These are phyloP conservation scores for Tympanoctomys barrerae DNA, from an alignment of 2,797 vertebrate species.

Conservation along the genomic window DNA sequence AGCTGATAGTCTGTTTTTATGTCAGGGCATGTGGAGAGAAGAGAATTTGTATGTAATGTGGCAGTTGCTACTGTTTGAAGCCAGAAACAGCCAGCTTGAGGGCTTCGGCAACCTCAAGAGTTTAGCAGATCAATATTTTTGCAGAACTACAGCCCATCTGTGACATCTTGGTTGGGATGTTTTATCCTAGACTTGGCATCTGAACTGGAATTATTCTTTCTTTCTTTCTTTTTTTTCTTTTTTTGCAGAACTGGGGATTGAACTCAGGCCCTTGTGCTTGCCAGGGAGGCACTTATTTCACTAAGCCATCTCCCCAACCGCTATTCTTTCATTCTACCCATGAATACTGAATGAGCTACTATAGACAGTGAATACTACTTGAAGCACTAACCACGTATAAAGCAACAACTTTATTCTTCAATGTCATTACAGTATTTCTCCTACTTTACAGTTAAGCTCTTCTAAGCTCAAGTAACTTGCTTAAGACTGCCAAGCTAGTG, in stretches of 20 bases:
- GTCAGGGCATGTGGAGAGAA: not conserved
- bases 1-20: not conserved
- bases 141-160: not conserved
- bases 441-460: not conserved
- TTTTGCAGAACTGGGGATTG: too few relatives aligned
- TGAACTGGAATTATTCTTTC: not conserved
- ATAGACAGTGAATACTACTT: not conserved
- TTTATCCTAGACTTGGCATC: not conserved
- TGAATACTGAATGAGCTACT: not conserved
- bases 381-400: not conserved
- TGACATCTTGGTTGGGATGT: not conserved
- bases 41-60: not conserved
- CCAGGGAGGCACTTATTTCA: too few relatives aligned
- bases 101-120: not conserved
- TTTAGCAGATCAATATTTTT: not conserved
- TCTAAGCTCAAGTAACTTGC: not conserved
- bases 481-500: not conserved
- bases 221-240: too few relatives aligned
- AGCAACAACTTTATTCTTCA: not conserved
- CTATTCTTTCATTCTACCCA: not conserved
- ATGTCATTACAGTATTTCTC: not conserved
- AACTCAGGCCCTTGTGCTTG: too few relatives aligned
- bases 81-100: not conserved
- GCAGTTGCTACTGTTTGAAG: conserved; percentile 11
- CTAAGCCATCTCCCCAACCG: too few relatives aligned